Evolutionary conservation across 2,888 invertebrate species (phyloP).

Genomic region (Aelia acuminata): DNA sequence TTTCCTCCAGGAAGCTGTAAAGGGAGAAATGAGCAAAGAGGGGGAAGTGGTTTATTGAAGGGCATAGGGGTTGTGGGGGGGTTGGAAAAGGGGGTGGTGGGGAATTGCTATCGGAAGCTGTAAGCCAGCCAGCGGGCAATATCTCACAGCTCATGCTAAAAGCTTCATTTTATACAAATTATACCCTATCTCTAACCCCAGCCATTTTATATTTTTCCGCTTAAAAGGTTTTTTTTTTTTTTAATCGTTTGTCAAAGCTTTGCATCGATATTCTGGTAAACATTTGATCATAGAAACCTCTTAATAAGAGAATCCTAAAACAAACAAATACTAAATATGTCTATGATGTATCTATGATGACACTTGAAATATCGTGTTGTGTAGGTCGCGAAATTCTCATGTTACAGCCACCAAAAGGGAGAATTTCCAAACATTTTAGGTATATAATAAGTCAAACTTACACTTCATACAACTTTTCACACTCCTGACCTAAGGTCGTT

Average conservation of each 20-base stretch:
- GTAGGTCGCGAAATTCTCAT: not conserved
- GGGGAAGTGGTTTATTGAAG: slow-evolving; percentile 45
- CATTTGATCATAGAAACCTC: not conserved
- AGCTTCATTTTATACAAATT: slow-evolving; percentile 47
- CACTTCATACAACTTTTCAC: too few species aligned
- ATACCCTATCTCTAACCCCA: not conserved
- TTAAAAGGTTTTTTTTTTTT: not conserved
- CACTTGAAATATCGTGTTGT: not conserved
- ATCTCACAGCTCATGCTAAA: slow-evolving; percentile 11
- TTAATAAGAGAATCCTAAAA: not conserved
- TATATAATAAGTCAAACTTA: not conserved
- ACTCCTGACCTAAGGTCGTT: too few species aligned
- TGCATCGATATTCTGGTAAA: not conserved
- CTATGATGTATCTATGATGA: not conserved
- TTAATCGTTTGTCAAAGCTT: not conserved
- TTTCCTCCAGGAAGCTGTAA: not conserved
- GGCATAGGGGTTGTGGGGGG: not conserved
- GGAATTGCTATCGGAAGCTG: slow-evolving; percentile 21
- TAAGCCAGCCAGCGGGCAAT: slow-evolving; percentile 30
- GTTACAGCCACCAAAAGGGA: not conserved
- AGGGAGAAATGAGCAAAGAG: slow-evolving; percentile 30
- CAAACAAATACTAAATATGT: not conserved
- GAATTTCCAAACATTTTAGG: not conserved
- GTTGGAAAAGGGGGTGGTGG: not conserved
- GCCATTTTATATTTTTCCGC: not conserved